Evolutionary conservation across 2,888 invertebrate species (phyloP).

Genomic region (Clunio marinus): DNA sequence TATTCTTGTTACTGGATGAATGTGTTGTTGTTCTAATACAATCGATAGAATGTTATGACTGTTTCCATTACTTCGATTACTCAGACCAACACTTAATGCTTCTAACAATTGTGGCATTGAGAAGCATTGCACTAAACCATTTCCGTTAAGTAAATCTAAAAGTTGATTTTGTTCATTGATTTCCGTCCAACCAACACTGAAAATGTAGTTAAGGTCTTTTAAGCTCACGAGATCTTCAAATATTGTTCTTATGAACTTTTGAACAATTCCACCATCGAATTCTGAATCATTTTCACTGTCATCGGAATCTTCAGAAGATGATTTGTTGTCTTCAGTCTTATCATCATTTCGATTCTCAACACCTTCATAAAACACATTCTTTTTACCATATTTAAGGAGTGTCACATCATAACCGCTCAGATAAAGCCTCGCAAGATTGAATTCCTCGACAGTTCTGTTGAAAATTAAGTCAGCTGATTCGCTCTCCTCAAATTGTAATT

Average conservation of each 20-base stretch:
- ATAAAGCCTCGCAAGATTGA: slow-evolving; percentile 58
- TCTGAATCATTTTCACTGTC: slow-evolving; percentile 5
- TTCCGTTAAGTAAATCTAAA: slow-evolving; percentile 56
- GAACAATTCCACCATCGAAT: slow-evolving; percentile 53
- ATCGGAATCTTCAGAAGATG: slow-evolving; percentile 9
- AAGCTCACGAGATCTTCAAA: slow-evolving; percentile 62
- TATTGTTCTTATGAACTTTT: slow-evolving; percentile 66
- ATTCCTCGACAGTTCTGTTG: slow-evolving; percentile 60
- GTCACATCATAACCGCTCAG: slow-evolving; percentile 73
- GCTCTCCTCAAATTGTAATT: background rate
- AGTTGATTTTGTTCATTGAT: slow-evolving; percentile 59
- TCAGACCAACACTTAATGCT: slow-evolving; percentile 64
- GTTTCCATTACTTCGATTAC: slow-evolving; percentile 55
- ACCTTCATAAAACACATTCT: slow-evolving; percentile 50
- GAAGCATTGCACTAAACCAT: slow-evolving; percentile 57
- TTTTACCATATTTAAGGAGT: slow-evolving; percentile 65
- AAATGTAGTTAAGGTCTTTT: slow-evolving; percentile 63
- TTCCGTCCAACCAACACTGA: slow-evolving; percentile 61
- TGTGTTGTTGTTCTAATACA: slow-evolving; percentile 70
- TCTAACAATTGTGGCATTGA: slow-evolving; percentile 66
- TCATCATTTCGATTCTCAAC: background rate
- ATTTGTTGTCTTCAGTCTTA: slow-evolving; percentile 21
- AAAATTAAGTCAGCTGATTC: slow-evolving; percentile 59
- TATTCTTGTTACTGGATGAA: slow-evolving; percentile 60
- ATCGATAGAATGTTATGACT: slow-evolving; percentile 68